phyloP scores from a whole-genome alignment of 2,888 invertebrate species.

The Cinara cedri region DNA sequence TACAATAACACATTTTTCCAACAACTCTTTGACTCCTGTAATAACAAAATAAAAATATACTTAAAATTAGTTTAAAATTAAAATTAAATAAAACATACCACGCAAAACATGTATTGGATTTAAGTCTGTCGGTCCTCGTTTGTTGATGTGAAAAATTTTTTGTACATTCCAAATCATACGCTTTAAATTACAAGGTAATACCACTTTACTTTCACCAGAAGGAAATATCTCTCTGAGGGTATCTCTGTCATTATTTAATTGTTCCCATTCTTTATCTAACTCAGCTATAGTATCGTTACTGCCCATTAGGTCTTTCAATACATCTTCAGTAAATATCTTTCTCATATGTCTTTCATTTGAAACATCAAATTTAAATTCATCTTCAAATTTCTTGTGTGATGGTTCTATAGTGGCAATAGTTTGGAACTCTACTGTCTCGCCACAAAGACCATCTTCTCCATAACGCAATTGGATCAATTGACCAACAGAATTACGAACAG shows the following conservation, averaged over 20 bases:
- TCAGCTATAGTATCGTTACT: constrained; percentile 89
- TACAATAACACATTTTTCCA: constrained; percentile 90
- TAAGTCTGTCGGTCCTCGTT: constrained; percentile 88
- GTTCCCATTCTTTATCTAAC: constrained; percentile 96
- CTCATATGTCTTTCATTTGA: constrained; percentile 89
- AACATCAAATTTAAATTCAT: constrained; percentile 93
- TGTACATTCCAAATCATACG: constrained; percentile 99
- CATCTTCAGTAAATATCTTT: constrained; percentile 90
- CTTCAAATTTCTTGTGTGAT: constrained; percentile 93
- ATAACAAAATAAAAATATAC: background rate
- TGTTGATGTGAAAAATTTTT: constrained; percentile 98
- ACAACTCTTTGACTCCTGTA: constrained; percentile 79
- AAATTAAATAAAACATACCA: constrained; percentile 64
- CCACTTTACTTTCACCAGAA: constrained; percentile 94
- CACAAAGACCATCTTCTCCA: constrained; percentile 98
- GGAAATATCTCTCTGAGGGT: constrained; percentile 92
- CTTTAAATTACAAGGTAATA: constrained; percentile 95
- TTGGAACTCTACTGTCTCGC: constrained; percentile 95
- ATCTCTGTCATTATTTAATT: constrained; percentile 84
- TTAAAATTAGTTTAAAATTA: background rate
- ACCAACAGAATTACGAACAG: constrained; percentile 94
- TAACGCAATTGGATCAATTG: constrained; percentile 95
- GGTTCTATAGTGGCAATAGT: constrained; percentile 92
- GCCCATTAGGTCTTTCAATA: constrained; percentile 91
- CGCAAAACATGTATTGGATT: constrained; percentile 91